Base-by-base conservation (phyloP, 2,888 invertebrate genomes). In the Desoria tigrina region DNA sequence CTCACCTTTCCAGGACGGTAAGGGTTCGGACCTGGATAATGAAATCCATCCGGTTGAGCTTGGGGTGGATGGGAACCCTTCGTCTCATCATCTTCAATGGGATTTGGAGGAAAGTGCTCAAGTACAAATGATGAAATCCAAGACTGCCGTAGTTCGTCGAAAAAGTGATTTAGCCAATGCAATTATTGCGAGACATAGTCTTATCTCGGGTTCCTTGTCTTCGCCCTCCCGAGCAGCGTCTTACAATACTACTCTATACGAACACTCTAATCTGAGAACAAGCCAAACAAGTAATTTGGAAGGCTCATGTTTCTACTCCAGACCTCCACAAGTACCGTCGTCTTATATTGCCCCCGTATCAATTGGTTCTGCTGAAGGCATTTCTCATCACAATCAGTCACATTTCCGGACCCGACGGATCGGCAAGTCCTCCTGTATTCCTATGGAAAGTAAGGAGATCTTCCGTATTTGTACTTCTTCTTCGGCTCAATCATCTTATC, bases 101-200 rank as follows among this genome's bases (percentile, higher is more conserved):
- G 51, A 51, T 9, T 66, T 69, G 60, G 69, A 66, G 49, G 58
- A 66, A 21, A 69, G 54, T 27, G 55, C 56, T n/a, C 58, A 42
- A 62, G 59, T 68, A 2, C 49, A 65, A 49, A 58, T 58, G 7
- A 45, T 42, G 14, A 63, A 65, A 49, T 60, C 71, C 11, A 71
- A 74, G 45, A 68, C 72, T 2, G 73, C 69, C 1, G 71, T 76
- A 2, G 72, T 74, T 0, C 49, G 76, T 9, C 59, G 76, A 26
- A 76, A 74, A 61, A 76, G 76, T 65, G 76, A 76, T 56, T 66
- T 74, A 55, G 71, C 72, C 1, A 71, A 73, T 28, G 65, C 74
- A 14, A 65, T 72, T 24, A 72, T 72, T 57, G 57, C 63, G 7
- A 18, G 61, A 32, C 63, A 64, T 9, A 58, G 28, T 58, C 16